Evolutionary conservation across 1,140 invertebrate genomes (phyloP), one percentile per base, ranked within the genome.

Genomic region (Atta texana): DNA sequence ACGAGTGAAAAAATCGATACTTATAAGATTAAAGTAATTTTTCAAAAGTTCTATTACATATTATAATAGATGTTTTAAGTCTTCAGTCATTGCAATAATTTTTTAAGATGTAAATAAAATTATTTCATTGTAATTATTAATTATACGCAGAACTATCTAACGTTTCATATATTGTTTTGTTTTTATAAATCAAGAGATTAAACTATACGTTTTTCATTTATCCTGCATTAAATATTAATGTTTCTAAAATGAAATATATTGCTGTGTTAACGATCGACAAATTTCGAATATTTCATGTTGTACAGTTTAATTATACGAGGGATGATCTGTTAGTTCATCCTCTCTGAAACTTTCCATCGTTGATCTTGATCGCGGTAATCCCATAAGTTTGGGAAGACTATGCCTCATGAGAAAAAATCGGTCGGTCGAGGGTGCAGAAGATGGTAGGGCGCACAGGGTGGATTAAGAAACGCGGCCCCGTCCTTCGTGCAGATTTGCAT

Each of bases 401-500:
- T 10, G 34, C 18, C 39, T 66, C 55, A 28, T 49, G 74, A 64
- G 61, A 59, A 82, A 72, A 89, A 77, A 74, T 82, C 76, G 59
- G 12, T 51, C 63, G 39, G 12, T n/a, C 21, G 49, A 71, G 84
- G 76, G 71, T 64, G 69, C 53, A 18, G 68, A 86, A 81, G 82
- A 64, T 57, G 72, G 31, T 44, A 55, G 14, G 14, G 14, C n/a
- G 28, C 2, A n/a, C 69, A 21, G 55, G 63, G 28, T 51, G 63
- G 75, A 72, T 90, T 87, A 82, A 87, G 88, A 84, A 90, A 90
- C 51, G 55, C 53, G 21, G 39, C 18, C 31, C 39, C n/a, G 28
- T 51, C 31, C 8, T 51, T 57, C 49, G 68, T 39, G 57, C 1
- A 85, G 69, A 89, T 90, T 86, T 90, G 77, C 88, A 90, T 89